Evolutionary conservation across 2,113 vertebrate genomes (phyloP).

Genomic region (Verasper variegatus): DNA sequence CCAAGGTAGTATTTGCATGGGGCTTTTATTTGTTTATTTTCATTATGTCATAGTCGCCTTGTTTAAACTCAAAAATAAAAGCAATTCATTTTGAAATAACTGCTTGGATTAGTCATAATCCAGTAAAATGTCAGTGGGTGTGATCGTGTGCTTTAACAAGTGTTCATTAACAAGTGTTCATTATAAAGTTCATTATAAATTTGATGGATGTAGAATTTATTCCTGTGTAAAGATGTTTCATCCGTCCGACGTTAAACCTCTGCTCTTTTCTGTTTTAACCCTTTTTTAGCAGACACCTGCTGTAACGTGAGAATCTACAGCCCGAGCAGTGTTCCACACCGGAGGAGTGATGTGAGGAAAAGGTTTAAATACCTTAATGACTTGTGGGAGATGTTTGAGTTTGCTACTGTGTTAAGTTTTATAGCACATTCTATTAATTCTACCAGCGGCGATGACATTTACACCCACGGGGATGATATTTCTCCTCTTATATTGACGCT

Average conservation of each 20-base stretch:
- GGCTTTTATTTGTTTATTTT: background rate
- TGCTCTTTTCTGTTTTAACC: background rate
- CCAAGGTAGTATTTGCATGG: too few relatives aligned
- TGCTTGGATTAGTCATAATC: too few relatives aligned
- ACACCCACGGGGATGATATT: slow-evolving; percentile 1
- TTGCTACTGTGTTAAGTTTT: slow-evolving; percentile 37
- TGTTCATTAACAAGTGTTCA: too few relatives aligned
- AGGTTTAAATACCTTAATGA: slow-evolving; percentile 37
- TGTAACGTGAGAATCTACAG: slow-evolving; percentile 17
- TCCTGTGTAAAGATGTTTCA: too few relatives aligned
- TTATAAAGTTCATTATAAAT: too few relatives aligned
- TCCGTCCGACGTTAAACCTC: background rate
- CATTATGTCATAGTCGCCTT: too few relatives aligned
- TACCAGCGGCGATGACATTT: background rate
- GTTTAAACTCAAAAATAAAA: too few relatives aligned
- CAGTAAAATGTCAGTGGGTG: too few relatives aligned
- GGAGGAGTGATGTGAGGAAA: background rate
- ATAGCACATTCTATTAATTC: slow-evolving; percentile 28
- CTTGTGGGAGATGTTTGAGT: slow-evolving; percentile 15
- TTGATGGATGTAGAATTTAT: background rate
- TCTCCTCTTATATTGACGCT: slow-evolving; percentile 15
- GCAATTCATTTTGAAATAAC: too few relatives aligned
- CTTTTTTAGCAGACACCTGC: background rate
- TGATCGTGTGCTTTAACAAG: too few relatives aligned
- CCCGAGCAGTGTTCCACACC: background rate